A percentile compares a stretch with the other conserved stretches of the same genome.
These are phyloP conservation scores for Arizona elegans DNA, from an alignment of 2,113 vertebrate species.

Conservation along the genomic window DNA sequence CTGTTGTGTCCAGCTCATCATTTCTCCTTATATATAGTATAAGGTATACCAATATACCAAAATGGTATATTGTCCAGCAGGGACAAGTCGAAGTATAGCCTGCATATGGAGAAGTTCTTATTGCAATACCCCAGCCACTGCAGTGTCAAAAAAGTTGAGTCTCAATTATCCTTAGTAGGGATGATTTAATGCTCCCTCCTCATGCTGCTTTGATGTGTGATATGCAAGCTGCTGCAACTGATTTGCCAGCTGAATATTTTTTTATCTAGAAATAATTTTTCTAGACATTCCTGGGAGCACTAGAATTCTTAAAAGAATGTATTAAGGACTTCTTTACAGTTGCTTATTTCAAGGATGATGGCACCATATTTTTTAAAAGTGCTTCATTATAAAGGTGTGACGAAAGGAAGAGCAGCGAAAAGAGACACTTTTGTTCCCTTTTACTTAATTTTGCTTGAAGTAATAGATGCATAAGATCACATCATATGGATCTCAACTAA, in stretches of 20 bases:
- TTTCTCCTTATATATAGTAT: neutral
- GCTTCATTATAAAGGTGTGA: neutral
- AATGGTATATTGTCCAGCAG: neutral
- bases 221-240: neutral
- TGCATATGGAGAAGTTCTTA: neutral
- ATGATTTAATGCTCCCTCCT: neutral
- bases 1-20: neutral
- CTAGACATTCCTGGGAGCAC: neutral
- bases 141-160: neutral
- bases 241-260: neutral
- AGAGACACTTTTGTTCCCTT: neutral
- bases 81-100: neutral
- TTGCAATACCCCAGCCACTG: neutral
- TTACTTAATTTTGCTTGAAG: neutral
- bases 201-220: neutral
- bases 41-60: too few species aligned
- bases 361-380: neutral
- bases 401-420: neutral
- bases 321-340: neutral
- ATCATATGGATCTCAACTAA: neutral
- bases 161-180: neutral
- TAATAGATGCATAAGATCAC: neutral
- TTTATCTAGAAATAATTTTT: neutral
- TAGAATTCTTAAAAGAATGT: neutral
- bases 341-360: neutral